Conservation (phyloP, 2,888 invertebrate genomes). For the Aphelenchoides bicaudatus region DNA sequence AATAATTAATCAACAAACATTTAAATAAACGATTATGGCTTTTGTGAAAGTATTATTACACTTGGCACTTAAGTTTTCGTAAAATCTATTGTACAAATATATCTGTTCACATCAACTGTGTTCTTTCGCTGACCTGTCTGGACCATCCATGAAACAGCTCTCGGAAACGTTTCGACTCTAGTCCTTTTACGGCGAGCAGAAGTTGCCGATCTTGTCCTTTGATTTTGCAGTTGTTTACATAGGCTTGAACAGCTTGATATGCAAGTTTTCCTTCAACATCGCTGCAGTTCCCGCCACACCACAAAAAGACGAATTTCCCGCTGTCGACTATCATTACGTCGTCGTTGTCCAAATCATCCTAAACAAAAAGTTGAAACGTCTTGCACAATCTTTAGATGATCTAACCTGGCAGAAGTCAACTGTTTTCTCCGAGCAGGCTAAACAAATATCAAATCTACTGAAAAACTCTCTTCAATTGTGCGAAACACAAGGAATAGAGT, state of each 20-base stretch:
- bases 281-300: constrained; percentile 89
- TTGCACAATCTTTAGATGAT: neutral
- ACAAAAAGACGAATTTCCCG: constrained; percentile 92
- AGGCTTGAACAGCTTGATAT: constrained; percentile 97
- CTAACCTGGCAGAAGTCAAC: constrained; percentile 88
- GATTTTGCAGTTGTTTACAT: constrained; percentile 91
- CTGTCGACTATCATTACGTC: constrained; percentile 99
- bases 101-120: too few relatives aligned
- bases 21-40: too few relatives aligned
- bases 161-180: constrained; percentile 87
- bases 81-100: too few relatives aligned
- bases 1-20: too few relatives aligned
- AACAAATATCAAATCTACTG: too few relatives aligned
- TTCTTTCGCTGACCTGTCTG: too few relatives aligned
- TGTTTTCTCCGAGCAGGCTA: constrained; percentile 99
- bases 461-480: too few relatives aligned
- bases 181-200: constrained; percentile 88
- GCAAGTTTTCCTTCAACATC: constrained; percentile 98
- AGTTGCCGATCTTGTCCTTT: constrained; percentile 89
- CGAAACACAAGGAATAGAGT: too few relatives aligned
- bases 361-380: constrained; percentile 31
- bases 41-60: too few relatives aligned
- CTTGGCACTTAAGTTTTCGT: too few relatives aligned
- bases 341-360: constrained; percentile 97
- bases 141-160: constrained; percentile 99